phyloP scores from a whole-genome alignment of 2,113 vertebrate species.

The Brienomyrus longianalis region DNA sequence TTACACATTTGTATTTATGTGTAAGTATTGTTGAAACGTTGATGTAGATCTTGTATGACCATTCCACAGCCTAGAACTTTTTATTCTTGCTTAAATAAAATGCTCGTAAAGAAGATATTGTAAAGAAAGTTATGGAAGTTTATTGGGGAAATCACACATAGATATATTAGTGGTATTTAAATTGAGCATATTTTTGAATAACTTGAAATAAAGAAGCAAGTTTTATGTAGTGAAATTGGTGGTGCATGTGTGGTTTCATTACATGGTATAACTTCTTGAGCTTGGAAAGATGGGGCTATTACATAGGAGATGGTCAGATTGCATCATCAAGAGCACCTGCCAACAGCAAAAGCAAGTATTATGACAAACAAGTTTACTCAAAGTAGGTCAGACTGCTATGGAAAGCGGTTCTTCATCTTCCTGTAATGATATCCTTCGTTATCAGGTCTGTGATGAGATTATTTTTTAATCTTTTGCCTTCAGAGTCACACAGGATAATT shows the following conservation, averaged over 20 bases:
- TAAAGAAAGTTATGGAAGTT: neutral
- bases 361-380: conserved; percentile 11
- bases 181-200: neutral
- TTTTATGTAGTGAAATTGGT: neutral
- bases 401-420: neutral
- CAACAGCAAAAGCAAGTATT: neutral
- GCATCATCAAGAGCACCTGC: conserved; percentile 6
- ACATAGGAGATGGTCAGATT: conserved; percentile 8
- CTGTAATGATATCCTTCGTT: neutral
- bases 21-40: neutral
- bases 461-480: neutral
- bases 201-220: neutral
- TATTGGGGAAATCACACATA: neutral
- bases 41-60: neutral
- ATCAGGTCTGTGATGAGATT: neutral
- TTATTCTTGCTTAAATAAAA: neutral
- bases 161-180: neutral
- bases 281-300: neutral
- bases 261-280: neutral
- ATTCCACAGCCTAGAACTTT: neutral
- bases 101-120: neutral
- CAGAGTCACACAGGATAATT: neutral
- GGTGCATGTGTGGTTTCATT: neutral
- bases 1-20: neutral
- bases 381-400: conserved; percentile 15